Evolutionary conservation across 2,888 invertebrate species (phyloP).

Genomic region (Cremastinae sp.): DNA sequence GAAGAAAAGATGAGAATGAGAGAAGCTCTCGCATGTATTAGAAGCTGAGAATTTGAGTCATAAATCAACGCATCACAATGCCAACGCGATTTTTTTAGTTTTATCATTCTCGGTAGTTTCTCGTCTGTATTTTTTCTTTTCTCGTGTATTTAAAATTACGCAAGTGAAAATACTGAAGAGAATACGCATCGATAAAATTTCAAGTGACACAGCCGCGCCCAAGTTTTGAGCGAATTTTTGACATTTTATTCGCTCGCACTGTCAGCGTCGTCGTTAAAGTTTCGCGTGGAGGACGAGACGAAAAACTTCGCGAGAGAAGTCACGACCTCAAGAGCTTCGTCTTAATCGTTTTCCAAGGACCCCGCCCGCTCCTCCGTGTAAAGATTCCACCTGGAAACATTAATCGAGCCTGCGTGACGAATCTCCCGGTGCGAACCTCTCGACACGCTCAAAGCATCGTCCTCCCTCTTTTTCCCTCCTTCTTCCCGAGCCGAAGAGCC

Average conservation of each 20-base stretch:
- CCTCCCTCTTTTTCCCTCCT: not conserved
- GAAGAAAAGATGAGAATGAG: not conserved
- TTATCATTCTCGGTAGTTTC: conserved; percentile 27
- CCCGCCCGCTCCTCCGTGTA: conserved; percentile 30
- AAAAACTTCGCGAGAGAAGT: conserved; percentile 18
- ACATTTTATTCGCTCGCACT: not conserved
- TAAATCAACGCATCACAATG: conserved; percentile 64
- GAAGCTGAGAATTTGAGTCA: conserved; percentile 54
- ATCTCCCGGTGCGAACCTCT: conserved; percentile 41
- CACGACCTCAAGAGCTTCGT: conserved; percentile 15
- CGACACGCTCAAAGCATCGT: conserved; percentile 32
- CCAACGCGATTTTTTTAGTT: conserved; percentile 62
- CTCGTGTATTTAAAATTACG: conserved; percentile 10
- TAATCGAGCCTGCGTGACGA: conserved; percentile 54
- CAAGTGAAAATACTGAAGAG: not conserved
- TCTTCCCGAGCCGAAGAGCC: conserved; percentile 22
- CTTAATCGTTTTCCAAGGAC: conserved; percentile 46
- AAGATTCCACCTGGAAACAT: conserved; percentile 46
- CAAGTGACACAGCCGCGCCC: too few relatives aligned
- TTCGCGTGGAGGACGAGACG: not conserved
- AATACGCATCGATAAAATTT: too few relatives aligned
- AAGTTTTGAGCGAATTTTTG: not conserved
- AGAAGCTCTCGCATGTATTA: conserved; percentile 36
- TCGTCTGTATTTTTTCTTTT: conserved; percentile 19
- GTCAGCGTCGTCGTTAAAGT: not conserved